Conservation (phyloP, 2,113 vertebrate species). For the Triplophysa dalaica region DNA sequence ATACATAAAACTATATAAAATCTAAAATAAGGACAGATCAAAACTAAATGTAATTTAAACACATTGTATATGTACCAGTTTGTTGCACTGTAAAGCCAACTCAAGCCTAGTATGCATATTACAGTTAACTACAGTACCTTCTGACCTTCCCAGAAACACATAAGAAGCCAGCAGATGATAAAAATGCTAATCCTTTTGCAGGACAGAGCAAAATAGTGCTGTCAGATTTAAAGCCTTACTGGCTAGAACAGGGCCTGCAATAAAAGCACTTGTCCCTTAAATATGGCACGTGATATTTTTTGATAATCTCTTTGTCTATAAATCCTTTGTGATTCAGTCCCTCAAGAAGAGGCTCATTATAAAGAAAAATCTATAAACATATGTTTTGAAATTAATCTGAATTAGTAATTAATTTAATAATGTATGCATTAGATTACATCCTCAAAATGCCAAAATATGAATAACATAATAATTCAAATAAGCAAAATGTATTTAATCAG, state of each 20-base stretch:
- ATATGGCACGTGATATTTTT: conserved; percentile 5
- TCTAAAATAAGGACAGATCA: too few relatives aligned
- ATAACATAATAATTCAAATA: too few relatives aligned
- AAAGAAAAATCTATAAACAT: background rate
- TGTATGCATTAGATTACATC: background rate
- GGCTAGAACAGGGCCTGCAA: conserved; percentile 27
- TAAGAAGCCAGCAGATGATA: background rate
- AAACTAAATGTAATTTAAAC: background rate
- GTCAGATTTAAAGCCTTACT: background rate
- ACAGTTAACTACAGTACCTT: background rate
- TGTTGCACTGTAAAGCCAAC: background rate
- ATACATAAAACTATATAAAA: background rate
- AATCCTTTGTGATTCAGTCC: conserved; percentile 23
- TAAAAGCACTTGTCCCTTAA: conserved; percentile 26
- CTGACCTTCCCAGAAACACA: conserved; percentile 7
- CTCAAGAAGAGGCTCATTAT: conserved; percentile 13
- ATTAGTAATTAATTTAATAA: background rate
- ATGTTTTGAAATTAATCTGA: background rate
- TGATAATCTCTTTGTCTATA: conserved; percentile 30
- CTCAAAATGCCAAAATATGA: background rate
- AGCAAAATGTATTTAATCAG: too few relatives aligned
- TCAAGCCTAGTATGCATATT: background rate
- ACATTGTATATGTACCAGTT: background rate
- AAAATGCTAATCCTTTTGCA: conserved; percentile 4
- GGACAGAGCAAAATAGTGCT: background rate